Percentiles rank a stretch among this genome's conserved stretches.
phyloP scores from a whole-genome alignment of 2,888 invertebrate species.

The Campaea margaritaria region DNA sequence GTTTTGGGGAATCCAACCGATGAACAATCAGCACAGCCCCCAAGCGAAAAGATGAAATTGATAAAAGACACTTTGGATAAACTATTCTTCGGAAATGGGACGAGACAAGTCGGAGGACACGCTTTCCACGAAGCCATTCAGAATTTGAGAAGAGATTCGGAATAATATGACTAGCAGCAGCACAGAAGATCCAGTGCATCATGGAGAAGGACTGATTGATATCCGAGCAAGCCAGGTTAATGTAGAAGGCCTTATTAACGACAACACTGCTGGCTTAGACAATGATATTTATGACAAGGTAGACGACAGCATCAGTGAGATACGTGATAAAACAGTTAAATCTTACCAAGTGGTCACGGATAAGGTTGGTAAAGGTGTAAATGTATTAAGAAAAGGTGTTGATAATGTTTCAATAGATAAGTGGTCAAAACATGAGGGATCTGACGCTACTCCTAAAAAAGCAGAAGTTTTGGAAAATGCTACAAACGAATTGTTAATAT shows the following conservation, averaged over 20 bases:
- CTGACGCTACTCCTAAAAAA: no score
- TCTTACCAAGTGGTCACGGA: slow-evolving; percentile 4
- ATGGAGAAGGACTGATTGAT: slow-evolving; percentile 38
- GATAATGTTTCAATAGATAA: no score
- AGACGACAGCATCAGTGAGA: slow-evolving; percentile 12
- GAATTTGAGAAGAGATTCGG: slow-evolving; percentile 28
- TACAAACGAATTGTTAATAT: no score
- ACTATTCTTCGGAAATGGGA: slow-evolving; percentile 41
- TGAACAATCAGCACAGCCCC: slow-evolving; percentile 10
- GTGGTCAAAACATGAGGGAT: no score
- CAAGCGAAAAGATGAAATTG: slow-evolving; percentile 14
- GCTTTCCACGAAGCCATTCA: slow-evolving; percentile 34
- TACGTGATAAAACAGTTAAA: slow-evolving; percentile 16
- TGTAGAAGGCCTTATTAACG: slow-evolving; percentile 10
- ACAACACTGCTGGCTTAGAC: slow-evolving; percentile 7
- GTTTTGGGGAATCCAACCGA: slow-evolving; percentile 16
- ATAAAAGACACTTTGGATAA: slow-evolving; percentile 39
- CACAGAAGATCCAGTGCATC: slow-evolving; percentile 10
- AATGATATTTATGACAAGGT: slow-evolving; percentile 34
- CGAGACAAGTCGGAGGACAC: slow-evolving; percentile 24
- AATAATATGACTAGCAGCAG: slow-evolving; percentile 9
- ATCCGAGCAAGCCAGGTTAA: slow-evolving; percentile 14
- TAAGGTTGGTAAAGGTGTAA: slow-evolving; percentile 7
- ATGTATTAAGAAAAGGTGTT: slow-evolving; percentile 6
- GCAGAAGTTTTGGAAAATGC: no score